phyloP scores from a whole-genome alignment of 2,113 vertebrate species.

The Brachionichthys hirsutus region DNA sequence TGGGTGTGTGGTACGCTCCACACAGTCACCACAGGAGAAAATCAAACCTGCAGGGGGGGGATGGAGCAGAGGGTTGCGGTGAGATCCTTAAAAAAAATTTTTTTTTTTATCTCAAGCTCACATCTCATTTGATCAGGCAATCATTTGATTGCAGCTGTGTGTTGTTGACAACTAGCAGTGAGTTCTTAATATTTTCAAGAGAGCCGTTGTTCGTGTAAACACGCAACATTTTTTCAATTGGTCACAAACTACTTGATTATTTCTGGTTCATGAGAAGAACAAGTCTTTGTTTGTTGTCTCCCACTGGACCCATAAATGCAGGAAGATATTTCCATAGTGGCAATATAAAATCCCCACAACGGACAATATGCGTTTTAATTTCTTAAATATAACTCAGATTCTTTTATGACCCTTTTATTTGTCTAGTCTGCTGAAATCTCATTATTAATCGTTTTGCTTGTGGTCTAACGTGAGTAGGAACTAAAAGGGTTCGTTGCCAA shows the following conservation, averaged over 20 bases:
- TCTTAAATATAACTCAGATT: too few relatives aligned
- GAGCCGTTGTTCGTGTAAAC: not conserved
- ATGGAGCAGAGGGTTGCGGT: not conserved
- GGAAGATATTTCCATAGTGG: not conserved
- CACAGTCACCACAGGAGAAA: slow-evolving; percentile 87
- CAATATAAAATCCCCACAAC: not conserved
- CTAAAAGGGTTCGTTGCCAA: slow-evolving; percentile 16
- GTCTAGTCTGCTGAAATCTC: not conserved
- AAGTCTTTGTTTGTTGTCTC: not conserved
- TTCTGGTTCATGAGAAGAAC: not conserved
- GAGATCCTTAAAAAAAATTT: slow-evolving; percentile 16
- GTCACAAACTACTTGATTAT: not conserved
- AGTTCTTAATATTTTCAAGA: not conserved
- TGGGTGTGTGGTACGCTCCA: slow-evolving; percentile 92
- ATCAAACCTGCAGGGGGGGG: slow-evolving; percentile 78
- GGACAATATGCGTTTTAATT: not conserved
- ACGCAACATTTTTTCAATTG: not conserved
- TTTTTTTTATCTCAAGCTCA: slow-evolving; percentile 34
- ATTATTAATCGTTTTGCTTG: slow-evolving; percentile 12
- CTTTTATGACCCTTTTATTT: not conserved
- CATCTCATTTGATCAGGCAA: slow-evolving; percentile 21
- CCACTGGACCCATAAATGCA: not conserved
- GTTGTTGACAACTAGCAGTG: too few relatives aligned
- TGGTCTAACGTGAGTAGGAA: not conserved
- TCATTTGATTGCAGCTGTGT: slow-evolving; percentile 32